Conservation (phyloP, 2,797 vertebrate species). For the Merluccius polli region DNA sequence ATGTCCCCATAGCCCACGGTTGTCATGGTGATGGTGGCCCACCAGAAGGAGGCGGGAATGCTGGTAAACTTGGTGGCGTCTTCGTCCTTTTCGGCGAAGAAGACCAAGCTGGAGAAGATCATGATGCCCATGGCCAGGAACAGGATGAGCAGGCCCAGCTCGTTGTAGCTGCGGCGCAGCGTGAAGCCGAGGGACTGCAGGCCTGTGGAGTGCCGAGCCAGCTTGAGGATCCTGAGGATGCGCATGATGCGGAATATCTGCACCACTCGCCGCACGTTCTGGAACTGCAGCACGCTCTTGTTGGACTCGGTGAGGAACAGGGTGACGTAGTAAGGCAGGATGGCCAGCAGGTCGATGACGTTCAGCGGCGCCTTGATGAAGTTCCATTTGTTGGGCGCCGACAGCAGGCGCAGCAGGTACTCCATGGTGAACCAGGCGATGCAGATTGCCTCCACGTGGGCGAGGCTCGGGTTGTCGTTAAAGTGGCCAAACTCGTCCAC, state of each 20-base stretch:
- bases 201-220: conserved; percentile 95
- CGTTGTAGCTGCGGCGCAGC: conserved; percentile 93
- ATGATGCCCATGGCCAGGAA: conserved; percentile 99
- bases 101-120: conserved; percentile 99
- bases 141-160: conserved; percentile 90
- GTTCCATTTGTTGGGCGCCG: conserved; percentile 95
- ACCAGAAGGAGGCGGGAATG: conserved; percentile 99
- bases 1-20: conserved; percentile 98
- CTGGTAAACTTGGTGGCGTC: conserved; percentile 98
- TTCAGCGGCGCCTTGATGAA: conserved; percentile 98
- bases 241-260: conserved; percentile 99
- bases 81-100: conserved; percentile 98
- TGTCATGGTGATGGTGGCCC: conserved; percentile 99
- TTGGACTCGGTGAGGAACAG: conserved; percentile 98
- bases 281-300: conserved; percentile 96
- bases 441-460: conserved; percentile 95
- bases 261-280: conserved; percentile 94
- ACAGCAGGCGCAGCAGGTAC: conserved; percentile 92
- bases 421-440: conserved; percentile 99
- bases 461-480: conserved; percentile 92
- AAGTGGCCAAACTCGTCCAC: conserved; percentile 92
- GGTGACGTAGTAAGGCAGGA: conserved; percentile 95
- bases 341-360: conserved; percentile 94
- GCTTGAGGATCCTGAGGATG: conserved; percentile 94
- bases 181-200: conserved; percentile 98